phyloP scores from a whole-genome alignment of 2,888 invertebrate genomes.

The Parthenolecanium corni region DNA sequence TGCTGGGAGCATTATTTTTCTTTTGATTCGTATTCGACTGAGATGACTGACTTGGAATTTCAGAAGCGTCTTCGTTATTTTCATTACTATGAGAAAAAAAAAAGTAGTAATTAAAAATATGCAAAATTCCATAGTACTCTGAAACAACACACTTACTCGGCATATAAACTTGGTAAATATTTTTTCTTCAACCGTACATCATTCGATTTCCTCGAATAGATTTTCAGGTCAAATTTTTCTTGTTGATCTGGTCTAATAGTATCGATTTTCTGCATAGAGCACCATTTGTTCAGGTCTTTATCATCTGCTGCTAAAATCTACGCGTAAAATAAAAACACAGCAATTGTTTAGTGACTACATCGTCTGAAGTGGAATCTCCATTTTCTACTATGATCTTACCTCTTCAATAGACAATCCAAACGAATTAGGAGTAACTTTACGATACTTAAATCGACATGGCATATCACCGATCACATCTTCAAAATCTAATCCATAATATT shows the following conservation, averaged over 20 bases:
- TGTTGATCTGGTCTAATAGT: conserved; percentile 62
- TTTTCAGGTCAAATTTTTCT: conserved; percentile 66
- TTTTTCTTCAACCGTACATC: conserved; percentile 65
- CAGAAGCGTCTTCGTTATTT: conserved; percentile 33
- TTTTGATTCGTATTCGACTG: conserved; percentile 35
- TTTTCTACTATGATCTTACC: conserved; percentile 43
- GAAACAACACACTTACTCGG: conserved; percentile 33
- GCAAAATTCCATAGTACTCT: conserved; percentile 21
- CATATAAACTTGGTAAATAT: conserved; percentile 65
- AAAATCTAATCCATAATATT: conserved; percentile 88
- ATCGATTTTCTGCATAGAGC: conserved; percentile 76
- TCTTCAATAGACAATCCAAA: conserved; percentile 86
- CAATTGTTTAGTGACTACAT: neutral
- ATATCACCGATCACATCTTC: conserved; percentile 89
- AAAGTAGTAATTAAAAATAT: neutral
- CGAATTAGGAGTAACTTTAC: conserved; percentile 75
- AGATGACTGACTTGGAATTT: conserved; percentile 30
- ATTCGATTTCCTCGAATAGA: conserved; percentile 59
- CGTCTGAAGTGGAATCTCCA: neutral
- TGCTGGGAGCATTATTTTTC: conserved; percentile 27
- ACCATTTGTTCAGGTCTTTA: conserved; percentile 90
- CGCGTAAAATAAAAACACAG: conserved; percentile 33
- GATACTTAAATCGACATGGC: conserved; percentile 86
- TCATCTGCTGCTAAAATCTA: conserved; percentile 86
- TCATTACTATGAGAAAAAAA: neutral